Conservation (phyloP, 2,113 vertebrate species). For the Hypanus sabinus region DNA sequence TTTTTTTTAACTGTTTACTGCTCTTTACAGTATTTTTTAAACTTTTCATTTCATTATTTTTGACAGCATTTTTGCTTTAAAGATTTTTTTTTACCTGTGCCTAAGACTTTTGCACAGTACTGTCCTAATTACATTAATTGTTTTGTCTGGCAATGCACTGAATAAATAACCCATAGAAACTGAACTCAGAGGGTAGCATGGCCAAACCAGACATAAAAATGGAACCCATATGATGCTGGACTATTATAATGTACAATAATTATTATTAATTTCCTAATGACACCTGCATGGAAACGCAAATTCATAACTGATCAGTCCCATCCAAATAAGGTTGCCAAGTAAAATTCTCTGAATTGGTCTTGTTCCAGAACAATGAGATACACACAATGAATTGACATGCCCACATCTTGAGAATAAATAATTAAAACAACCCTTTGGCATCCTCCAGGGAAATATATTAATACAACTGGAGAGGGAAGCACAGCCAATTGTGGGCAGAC, state of each 20-base stretch:
- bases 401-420: neutral
- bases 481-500: neutral
- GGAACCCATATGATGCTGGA: neutral
- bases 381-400: neutral
- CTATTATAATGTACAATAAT: neutral
- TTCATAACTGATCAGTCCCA: neutral
- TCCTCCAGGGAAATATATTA: slow-evolving; percentile 15
- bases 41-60: no score
- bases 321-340: neutral
- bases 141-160: no score
- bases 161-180: neutral
- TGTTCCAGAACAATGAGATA: neutral
- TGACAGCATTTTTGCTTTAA: no score
- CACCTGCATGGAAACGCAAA: neutral
- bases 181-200: neutral
- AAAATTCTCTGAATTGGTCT: neutral
- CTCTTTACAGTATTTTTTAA: no score
- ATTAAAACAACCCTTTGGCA: neutral
- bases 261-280: no score
- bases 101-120: no score
- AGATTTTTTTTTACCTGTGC: no score
- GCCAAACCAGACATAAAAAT: neutral
- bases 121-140: neutral
- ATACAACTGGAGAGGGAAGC: neutral
- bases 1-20: no score